Percentiles rank a stretch among this genome's conserved stretches.
Conservation (phyloP, 2,113 vertebrate species). For the Eurystomus gularis region DNA sequence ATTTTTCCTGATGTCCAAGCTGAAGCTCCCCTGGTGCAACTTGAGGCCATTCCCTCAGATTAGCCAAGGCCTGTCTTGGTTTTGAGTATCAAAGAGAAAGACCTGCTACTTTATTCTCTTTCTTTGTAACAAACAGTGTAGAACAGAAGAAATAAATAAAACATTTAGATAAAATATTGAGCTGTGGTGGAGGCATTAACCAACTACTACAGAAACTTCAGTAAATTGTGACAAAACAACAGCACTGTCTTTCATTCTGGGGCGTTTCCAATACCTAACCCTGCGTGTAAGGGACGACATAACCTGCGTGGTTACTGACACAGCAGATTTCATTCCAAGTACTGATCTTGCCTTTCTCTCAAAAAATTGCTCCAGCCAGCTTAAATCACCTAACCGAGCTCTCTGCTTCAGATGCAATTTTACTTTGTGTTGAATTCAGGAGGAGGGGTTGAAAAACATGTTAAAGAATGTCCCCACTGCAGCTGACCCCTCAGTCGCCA, state of each 20-base stretch:
- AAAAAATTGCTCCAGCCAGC: neutral
- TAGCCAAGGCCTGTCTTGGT: neutral
- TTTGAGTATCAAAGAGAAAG: neutral
- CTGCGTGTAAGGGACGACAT: neutral
- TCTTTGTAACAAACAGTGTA: neutral
- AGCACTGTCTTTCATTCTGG: neutral
- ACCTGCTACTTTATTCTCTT: neutral
- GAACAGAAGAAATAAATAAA: neutral
- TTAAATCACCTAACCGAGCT: neutral
- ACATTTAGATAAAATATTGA: neutral
- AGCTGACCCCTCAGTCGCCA: neutral
- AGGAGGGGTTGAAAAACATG: neutral
- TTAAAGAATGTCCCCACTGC: neutral
- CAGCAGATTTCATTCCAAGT: neutral
- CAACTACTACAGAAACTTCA: neutral
- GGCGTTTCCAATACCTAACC: neutral
- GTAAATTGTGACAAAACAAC: neutral
- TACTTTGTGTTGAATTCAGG: neutral
- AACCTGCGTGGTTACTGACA: neutral
- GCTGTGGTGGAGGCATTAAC: neutral
- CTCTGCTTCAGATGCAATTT: neutral
- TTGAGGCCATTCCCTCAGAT: no score
- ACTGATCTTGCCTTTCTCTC: neutral
- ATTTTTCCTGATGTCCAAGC: no score
- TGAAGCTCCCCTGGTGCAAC: no score